Conservation (phyloP, 2,888 invertebrate genomes). For the Hedya salicella region DNA sequence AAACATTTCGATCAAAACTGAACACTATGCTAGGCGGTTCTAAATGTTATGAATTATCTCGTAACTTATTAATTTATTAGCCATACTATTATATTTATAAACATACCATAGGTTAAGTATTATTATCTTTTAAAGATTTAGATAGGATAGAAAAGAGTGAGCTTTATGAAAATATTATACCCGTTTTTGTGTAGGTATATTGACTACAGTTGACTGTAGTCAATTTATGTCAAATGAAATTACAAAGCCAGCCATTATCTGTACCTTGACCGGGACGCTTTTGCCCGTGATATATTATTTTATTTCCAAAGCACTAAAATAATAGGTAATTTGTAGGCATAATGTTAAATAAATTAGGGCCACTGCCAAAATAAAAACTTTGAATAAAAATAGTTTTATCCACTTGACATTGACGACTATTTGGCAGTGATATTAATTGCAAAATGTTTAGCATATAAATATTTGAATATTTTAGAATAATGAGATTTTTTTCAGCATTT, state of each 20-base stretch:
- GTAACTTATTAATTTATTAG: conserved; percentile 81
- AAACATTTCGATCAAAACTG: conserved; percentile 60
- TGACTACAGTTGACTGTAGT: conserved; percentile 65
- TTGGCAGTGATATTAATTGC: conserved; percentile 70
- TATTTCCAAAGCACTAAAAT: conserved; percentile 82
- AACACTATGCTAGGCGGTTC: conserved; percentile 74
- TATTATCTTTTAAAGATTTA: conserved; percentile 82
- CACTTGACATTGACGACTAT: conserved; percentile 59
- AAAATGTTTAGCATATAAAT: conserved; percentile 56
- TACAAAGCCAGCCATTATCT: conserved; percentile 75
- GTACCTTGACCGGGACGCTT: conserved; percentile 69
- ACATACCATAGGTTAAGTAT: conserved; percentile 84
- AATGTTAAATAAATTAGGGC: conserved; percentile 67
- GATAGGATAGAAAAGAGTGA: conserved; percentile 82
- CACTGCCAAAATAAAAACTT: conserved; percentile 72
- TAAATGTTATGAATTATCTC: conserved; percentile 65
- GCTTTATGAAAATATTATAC: conserved; percentile 78
- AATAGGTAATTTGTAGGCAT: conserved; percentile 73
- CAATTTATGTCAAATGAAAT: conserved; percentile 70
- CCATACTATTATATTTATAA: conserved; percentile 83
- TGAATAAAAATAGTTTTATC: conserved; percentile 59
- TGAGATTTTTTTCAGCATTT: conserved; percentile 80
- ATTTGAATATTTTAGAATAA: conserved; percentile 56
- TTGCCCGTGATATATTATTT: conserved; percentile 69
- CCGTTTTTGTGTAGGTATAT: conserved; percentile 69